phyloP scores from a whole-genome alignment of 1,140 invertebrate species.

The Onthophagus taurus region DNA sequence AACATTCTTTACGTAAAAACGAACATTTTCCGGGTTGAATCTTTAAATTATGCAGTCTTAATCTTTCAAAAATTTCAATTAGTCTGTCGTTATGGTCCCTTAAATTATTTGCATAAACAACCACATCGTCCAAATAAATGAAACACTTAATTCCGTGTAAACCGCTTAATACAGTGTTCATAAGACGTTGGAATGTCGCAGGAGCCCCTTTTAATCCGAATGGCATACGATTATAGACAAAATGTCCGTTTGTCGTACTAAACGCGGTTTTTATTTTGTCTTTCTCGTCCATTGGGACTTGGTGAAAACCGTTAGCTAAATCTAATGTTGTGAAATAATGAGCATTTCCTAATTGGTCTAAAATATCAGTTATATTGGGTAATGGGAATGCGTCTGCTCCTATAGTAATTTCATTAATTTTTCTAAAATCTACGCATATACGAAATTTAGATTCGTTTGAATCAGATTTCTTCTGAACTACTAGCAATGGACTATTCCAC shows the following conservation, averaged over 20 bases:
- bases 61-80: conserved; percentile 25
- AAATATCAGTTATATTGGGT: conserved; percentile 39
- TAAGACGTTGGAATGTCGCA: conserved; percentile 38
- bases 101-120: conserved; percentile 18
- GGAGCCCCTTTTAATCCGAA: conserved; percentile 38
- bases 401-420: conserved; percentile 36
- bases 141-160: conserved; percentile 27
- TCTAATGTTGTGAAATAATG: conserved; percentile 35
- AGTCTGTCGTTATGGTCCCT: conserved; percentile 28
- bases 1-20: conserved; percentile 30
- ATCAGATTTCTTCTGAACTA: too few relatives aligned
- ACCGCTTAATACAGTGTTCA: conserved; percentile 35
- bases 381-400: conserved; percentile 43
- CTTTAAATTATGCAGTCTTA: conserved; percentile 31
- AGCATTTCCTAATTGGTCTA: conserved; percentile 39
- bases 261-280: conserved; percentile 32
- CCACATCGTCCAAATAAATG: conserved; percentile 31
- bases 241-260: conserved; percentile 30
- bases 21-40: conserved; percentile 37
- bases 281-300: conserved; percentile 32
- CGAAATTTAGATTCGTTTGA: too few relatives aligned
- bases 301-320: conserved; percentile 42
- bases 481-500: too few relatives aligned
- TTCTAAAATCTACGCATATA: conserved; percentile 18
- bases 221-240: conserved; percentile 33